These are phyloP conservation scores for Cecidostiba fungosa DNA, from an alignment of 2,888 invertebrate genomes.

Conservation along the genomic window DNA sequence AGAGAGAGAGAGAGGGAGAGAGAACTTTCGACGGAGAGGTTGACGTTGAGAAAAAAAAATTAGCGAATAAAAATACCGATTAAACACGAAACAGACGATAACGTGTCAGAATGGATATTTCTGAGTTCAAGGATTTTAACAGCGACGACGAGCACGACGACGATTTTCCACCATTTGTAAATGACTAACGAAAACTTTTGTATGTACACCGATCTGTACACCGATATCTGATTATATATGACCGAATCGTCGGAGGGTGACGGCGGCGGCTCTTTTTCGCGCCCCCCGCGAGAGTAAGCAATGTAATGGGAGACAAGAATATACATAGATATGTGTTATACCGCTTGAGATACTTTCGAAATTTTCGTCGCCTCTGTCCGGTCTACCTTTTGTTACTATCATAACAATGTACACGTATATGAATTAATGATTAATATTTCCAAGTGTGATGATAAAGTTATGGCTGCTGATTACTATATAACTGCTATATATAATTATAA, in stretches of 20 bases:
- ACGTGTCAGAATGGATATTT: conserved; percentile 42
- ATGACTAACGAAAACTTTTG: not conserved
- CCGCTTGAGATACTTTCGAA: not conserved
- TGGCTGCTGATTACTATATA: conserved; percentile 54
- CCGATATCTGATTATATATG: too few species aligned
- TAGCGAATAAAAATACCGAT: not conserved
- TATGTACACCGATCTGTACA: too few species aligned
- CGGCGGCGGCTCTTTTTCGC: too few species aligned
- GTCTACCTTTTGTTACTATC: not conserved
- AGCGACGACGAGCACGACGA: not conserved
- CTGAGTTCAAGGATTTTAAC: conserved; percentile 29
- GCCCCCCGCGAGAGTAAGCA: too few species aligned
- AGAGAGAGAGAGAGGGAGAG: not conserved
- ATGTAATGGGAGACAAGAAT: too few species aligned
- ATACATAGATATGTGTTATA: not conserved
- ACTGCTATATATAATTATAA: not conserved
- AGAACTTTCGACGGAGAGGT: conserved; percentile 54
- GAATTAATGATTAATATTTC: conserved; percentile 7
- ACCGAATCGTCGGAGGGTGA: too few species aligned
- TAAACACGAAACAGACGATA: conserved; percentile 6
- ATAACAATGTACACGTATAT: conserved; percentile 10
- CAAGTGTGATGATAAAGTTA: conserved; percentile 61
- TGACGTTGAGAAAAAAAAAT: conserved; percentile 11
- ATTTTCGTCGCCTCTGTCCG: not conserved
- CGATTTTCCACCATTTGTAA: not conserved